Percentiles rank a stretch among this genome's conserved stretches.
Conservation (phyloP, 2,113 vertebrate species). For the Macquaria ambigua region DNA sequence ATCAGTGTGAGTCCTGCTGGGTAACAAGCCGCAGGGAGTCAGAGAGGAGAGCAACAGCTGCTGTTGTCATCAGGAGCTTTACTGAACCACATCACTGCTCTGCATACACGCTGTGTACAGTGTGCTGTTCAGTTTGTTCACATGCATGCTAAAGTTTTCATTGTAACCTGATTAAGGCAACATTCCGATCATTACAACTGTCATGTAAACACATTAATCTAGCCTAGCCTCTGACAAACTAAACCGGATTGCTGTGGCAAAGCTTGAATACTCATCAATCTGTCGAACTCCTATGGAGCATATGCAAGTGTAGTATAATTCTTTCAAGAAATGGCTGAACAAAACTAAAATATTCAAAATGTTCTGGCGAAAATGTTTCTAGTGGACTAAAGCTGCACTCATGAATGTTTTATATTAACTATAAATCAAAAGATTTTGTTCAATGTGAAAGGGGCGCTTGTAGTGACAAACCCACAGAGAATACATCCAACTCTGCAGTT, state of each 20-base stretch:
- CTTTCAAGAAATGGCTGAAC: background rate
- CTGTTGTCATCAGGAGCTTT: conserved; percentile 55
- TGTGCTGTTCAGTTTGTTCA: background rate
- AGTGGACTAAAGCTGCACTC: background rate
- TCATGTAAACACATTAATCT: conserved; percentile 7
- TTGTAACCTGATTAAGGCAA: conserved; percentile 44
- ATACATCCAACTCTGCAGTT: too few species aligned
- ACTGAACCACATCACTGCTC: conserved; percentile 1
- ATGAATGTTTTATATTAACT: background rate
- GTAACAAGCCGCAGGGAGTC: conserved; percentile 35
- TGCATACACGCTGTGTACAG: background rate
- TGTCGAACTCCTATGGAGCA: too few species aligned
- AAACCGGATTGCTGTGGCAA: background rate
- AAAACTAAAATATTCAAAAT: too few species aligned
- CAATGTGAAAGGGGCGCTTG: too few species aligned
- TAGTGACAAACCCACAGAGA: too few species aligned
- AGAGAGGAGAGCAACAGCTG: conserved; percentile 52
- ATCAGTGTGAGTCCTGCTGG: conserved; percentile 52
- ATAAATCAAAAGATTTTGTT: background rate
- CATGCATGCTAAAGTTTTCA: conserved; percentile 31
- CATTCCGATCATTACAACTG: background rate
- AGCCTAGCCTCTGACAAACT: background rate
- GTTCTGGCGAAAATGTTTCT: background rate
- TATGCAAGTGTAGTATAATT: background rate
- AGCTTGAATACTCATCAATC: conserved; percentile 48